Conservation (phyloP, 2,888 invertebrate genomes). For the Melolontha melolontha region DNA sequence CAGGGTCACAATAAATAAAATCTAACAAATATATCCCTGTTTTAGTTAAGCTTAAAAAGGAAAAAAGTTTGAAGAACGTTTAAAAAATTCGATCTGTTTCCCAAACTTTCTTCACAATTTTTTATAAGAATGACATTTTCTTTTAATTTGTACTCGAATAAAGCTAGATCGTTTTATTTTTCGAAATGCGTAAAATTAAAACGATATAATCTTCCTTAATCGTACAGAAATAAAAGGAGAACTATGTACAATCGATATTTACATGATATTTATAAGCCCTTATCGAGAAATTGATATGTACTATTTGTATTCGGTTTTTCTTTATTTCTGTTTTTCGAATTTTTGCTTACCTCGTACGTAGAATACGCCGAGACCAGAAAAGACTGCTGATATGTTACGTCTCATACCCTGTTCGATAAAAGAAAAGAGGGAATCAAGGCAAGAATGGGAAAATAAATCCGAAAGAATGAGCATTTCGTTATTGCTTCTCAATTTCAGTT, state of each 20-base stretch:
- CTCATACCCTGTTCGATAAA: slow-evolving; percentile 43
- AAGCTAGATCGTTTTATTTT: slow-evolving; percentile 23
- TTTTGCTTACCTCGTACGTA: slow-evolving; percentile 3
- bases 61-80: too few relatives aligned
- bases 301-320: slow-evolving; percentile 30
- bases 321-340: not conserved
- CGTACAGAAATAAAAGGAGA: slow-evolving; percentile 28
- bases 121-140: slow-evolving; percentile 11
- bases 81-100: too few relatives aligned
- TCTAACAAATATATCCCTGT: too few relatives aligned
- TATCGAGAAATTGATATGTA: slow-evolving; percentile 40
- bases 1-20: too few relatives aligned
- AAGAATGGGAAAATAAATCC: not conserved
- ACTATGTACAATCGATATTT: slow-evolving; percentile 37
- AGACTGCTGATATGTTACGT: slow-evolving; percentile 40
- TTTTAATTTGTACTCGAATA: slow-evolving; percentile 49
- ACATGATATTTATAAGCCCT: slow-evolving; percentile 40
- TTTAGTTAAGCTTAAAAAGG: too few relatives aligned
- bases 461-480: slow-evolving; percentile 36
- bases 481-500: slow-evolving; percentile 31
- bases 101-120: not conserved
- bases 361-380: slow-evolving; percentile 19
- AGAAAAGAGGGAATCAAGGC: slow-evolving; percentile 10
- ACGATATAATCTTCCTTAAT: slow-evolving; percentile 21
- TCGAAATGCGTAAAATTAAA: slow-evolving; percentile 22